Evolutionary conservation across 2,113 vertebrate species (phyloP).

Genomic region (Cephalopholis sonnerati): DNA sequence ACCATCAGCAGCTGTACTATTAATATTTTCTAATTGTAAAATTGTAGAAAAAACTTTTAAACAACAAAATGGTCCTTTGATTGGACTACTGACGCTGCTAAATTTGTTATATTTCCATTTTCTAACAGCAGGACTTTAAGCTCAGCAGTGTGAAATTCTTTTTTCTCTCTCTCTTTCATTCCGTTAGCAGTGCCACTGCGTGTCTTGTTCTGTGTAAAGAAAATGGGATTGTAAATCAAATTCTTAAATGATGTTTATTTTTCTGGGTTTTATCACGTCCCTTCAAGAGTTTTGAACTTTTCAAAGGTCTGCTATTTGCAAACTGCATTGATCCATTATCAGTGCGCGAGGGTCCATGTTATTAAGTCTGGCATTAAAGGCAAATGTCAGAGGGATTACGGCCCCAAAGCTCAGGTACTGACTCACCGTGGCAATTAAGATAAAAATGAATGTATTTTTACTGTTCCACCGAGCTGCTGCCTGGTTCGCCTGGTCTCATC

Average conservation of each 20-base stretch:
- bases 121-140: background rate
- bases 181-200: background rate
- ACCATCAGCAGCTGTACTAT: background rate
- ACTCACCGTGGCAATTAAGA: constrained; percentile 51
- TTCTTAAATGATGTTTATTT: constrained; percentile 9
- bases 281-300: constrained; percentile 29
- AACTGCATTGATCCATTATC: constrained; percentile 51
- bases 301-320: constrained; percentile 43
- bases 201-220: background rate
- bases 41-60: background rate
- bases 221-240: background rate
- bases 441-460: constrained; percentile 40
- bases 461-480: constrained; percentile 13
- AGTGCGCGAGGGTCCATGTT: constrained; percentile 1
- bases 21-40: background rate
- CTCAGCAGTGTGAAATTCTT: background rate
- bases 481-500: constrained; percentile 12
- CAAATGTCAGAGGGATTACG: constrained; percentile 67
- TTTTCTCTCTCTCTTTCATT: background rate
- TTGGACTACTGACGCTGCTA: background rate
- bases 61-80: background rate
- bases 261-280: constrained; percentile 5
- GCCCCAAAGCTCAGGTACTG: constrained; percentile 29
- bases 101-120: background rate
- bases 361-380: constrained; percentile 57